Percentiles rank a stretch among this genome's conserved stretches.
Conservation (phyloP, 2,888 invertebrate genomes). For the Amiota minor region DNA sequence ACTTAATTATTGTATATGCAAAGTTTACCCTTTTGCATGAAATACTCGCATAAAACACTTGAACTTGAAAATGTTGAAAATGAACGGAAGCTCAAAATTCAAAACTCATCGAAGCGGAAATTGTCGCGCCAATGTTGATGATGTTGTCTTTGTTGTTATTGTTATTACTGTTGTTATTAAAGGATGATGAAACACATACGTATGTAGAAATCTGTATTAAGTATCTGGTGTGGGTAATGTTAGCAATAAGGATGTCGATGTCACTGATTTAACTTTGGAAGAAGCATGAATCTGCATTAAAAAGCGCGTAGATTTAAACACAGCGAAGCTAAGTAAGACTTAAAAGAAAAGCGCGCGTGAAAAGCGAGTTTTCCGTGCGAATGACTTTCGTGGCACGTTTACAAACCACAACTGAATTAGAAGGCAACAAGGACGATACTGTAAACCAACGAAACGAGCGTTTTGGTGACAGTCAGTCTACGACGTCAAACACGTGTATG, state of each 20-base stretch:
- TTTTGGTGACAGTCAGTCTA: conserved; percentile 17
- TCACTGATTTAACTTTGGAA: conserved; percentile 4
- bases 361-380: conserved; percentile 46
- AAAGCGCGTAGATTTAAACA: conserved; percentile 37
- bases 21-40: conserved; percentile 31
- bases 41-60: conserved; percentile 35
- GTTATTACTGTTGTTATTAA: not conserved
- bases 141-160: not conserved
- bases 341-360: conserved; percentile 30
- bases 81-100: conserved; percentile 47
- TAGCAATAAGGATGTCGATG: not conserved
- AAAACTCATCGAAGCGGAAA: conserved; percentile 57
- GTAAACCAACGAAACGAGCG: conserved; percentile 37
- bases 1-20: conserved; percentile 42
- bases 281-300: conserved; percentile 26
- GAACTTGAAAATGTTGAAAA: conserved; percentile 47
- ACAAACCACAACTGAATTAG: conserved; percentile 70
- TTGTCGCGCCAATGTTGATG: conserved; percentile 45
- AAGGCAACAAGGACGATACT: conserved; percentile 50
- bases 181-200: not conserved
- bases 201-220: not conserved
- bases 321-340: conserved; percentile 19
- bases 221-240: not conserved
- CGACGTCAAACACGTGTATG: conserved; percentile 45
- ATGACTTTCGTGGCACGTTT: conserved; percentile 62